Base-by-base conservation (phyloP, 2,888 invertebrate species). In the Sinohyriopsis cumingii region DNA sequence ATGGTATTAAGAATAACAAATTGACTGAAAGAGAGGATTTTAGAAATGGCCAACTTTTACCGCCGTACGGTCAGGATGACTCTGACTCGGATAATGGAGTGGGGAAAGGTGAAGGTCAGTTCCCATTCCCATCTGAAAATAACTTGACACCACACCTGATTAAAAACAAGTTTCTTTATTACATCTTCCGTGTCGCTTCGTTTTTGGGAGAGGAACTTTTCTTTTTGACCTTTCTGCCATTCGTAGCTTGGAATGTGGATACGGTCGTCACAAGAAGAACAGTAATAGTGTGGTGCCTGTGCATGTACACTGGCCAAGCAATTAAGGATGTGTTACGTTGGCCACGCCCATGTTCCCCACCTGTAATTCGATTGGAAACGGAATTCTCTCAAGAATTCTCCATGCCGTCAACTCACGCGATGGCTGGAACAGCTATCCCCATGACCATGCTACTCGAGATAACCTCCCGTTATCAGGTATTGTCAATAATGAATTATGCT, bases 321-420 rank as follows among this genome's bases (percentile, higher is more conserved):
- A 73, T 75, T 15, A 86, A 86, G 68, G 86, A 86, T 67, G 81
- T 80, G 55, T 72, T 84, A 9, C 74, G 78, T 65, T 84, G 82
- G 84, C 81, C 83, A 19, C 81, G 86, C 19, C 86, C 86, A 9
- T 63, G 80, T 0, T 78, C 81, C n/a, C 84, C 84, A 1, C 84
- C 83, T 1, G 85, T 84, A 3, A 71, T 85, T 5, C 71, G 81
- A n/a, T 73, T 86, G 55, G 86, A 86, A 62, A 81, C 76, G 1
- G 74, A 79, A 15, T 82, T 83, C 68, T 71, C 79, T 57, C 81
- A 82, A 59, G 86, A 86, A 67, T 84, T 74, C 63, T 77, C 82
- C 12, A 80, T 84, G 84, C 86, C 86, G 0, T 86, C 86, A 20
- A 86, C 86, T 20, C 86, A 86, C 69, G 86, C 84, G 0, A 84